Evolutionary conservation across 2,113 vertebrate genomes (phyloP), one percentile per base, ranked within the genome.

Genomic region (Scatophagus argus): DNA sequence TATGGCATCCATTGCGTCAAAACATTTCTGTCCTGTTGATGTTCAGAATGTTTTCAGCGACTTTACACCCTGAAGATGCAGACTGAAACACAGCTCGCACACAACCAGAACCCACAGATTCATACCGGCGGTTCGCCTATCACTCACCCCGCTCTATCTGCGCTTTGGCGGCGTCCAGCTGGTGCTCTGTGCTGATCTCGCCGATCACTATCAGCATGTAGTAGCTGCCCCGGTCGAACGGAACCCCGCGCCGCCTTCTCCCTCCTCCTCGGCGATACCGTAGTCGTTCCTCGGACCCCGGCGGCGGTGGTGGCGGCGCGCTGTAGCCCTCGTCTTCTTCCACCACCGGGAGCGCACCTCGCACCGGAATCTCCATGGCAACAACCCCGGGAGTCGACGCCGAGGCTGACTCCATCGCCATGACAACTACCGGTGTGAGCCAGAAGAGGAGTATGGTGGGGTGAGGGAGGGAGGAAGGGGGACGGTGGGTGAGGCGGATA

Each of bases 171-270:
- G 93, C 82, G 66, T 94, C 93, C 76, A 97, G 95, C 90, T 99
- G 97, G 54, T 91, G 93, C 84, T 98, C 97, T 2, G 96, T 96
- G n/a, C 93, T 92, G 84, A 99, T 93, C 81, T 96, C 96, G 0
- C 97, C 97, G 91, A 99, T 96, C 74, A 97, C 96, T 39, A 96
- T 93, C 52, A 99, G 96, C 91, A 97, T 91, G 91, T 96, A 96
- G 86, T 95, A 93, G 68, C 90, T 81, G 73, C 89, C 70, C 77
- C 79, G 86, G 68, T 92, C 90, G 71, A 94, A 92, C n/a, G 87
- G 93, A 2, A 91, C 46, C 47, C 87, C 87, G 13, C 63, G 74
- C 38, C 84, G 83, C 55, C 91, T 81, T 74, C 85, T 88, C 81
- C 93, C 91, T 63, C 80, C 91, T 32, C 85, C 77, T 2, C 74